Conservation (phyloP, 2,113 vertebrate genomes). For the Chionodraco myersi region DNA sequence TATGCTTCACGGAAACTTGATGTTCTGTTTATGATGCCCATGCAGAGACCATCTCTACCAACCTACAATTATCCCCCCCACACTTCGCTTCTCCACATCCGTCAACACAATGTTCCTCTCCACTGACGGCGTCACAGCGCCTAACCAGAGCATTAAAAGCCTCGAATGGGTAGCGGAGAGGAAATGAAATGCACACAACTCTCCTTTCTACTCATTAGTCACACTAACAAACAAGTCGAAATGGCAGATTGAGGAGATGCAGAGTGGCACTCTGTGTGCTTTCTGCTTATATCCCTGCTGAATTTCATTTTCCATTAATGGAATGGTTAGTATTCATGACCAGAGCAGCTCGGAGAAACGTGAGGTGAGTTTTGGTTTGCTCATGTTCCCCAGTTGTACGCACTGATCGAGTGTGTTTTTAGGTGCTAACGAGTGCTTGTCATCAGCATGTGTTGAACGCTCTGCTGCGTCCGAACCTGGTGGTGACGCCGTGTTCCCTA, state of each 20-base stretch:
- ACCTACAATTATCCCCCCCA: constrained; percentile 39
- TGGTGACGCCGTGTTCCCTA: constrained; percentile 12
- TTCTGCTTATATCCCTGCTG: constrained; percentile 11
- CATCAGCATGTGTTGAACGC: background rate
- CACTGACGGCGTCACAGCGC: constrained; percentile 31
- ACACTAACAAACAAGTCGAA: constrained; percentile 56
- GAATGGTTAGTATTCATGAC: constrained; percentile 65
- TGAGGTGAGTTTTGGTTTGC: constrained; percentile 2
- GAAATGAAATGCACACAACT: constrained; percentile 59
- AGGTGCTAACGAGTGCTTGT: background rate
- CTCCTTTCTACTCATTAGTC: constrained; percentile 63
- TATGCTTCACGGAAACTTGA: background rate
- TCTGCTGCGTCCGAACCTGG: background rate
- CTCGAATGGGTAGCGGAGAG: constrained; percentile 35
- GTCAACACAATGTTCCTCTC: constrained; percentile 74
- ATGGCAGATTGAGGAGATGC: constrained; percentile 28
- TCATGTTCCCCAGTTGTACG: background rate
- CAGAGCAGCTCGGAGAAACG: constrained; percentile 15
- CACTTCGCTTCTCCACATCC: background rate
- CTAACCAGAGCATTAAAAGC: constrained; percentile 62
- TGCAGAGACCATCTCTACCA: constrained; percentile 2
- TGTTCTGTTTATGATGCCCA: constrained; percentile 20
- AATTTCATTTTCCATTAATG: constrained; percentile 53
- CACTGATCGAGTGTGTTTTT: background rate
- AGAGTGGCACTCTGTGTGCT: constrained; percentile 11